Evolutionary conservation across 2,888 invertebrate species (phyloP).

Genomic region (Diogma glabrata): DNA sequence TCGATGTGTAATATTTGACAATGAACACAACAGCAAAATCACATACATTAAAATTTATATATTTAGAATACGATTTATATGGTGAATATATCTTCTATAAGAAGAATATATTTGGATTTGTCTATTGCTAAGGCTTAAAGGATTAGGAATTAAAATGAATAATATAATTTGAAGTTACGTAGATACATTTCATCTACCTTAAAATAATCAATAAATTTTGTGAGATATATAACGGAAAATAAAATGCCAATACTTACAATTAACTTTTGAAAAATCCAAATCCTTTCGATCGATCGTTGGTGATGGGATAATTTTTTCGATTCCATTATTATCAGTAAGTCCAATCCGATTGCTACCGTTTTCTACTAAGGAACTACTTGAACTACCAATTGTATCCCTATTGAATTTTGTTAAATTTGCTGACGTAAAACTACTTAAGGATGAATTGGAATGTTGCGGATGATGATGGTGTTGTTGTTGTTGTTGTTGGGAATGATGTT

Average conservation of each 20-base stretch:
- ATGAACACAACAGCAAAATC: too few relatives aligned
- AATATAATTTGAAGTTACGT: too few relatives aligned
- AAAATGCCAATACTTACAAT: constrained; percentile 30
- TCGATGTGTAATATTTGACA: too few relatives aligned
- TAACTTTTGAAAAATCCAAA: constrained; percentile 36
- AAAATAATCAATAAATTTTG: too few relatives aligned
- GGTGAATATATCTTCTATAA: too few relatives aligned
- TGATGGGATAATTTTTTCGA: constrained; percentile 31
- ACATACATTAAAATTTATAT: too few relatives aligned
- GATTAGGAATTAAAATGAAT: too few relatives aligned
- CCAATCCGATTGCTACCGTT: constrained; percentile 11
- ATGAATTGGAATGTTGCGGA: constrained; percentile 8
- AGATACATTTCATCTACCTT: too few relatives aligned
- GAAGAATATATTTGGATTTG: too few relatives aligned
- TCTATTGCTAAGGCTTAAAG: too few relatives aligned
- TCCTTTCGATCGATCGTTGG: constrained; percentile 31
- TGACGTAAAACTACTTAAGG: neutral
- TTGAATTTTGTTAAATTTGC: constrained; percentile 9
- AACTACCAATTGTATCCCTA: neutral
- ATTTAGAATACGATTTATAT: too few relatives aligned
- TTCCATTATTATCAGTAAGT: neutral
- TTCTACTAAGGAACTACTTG: constrained; percentile 11
- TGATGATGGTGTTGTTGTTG: neutral
- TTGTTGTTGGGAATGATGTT: constrained; percentile 6
- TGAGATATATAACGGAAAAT: too few relatives aligned